phyloP scores from a whole-genome alignment of 2,888 invertebrate species.

The Marronus borbonicus region DNA sequence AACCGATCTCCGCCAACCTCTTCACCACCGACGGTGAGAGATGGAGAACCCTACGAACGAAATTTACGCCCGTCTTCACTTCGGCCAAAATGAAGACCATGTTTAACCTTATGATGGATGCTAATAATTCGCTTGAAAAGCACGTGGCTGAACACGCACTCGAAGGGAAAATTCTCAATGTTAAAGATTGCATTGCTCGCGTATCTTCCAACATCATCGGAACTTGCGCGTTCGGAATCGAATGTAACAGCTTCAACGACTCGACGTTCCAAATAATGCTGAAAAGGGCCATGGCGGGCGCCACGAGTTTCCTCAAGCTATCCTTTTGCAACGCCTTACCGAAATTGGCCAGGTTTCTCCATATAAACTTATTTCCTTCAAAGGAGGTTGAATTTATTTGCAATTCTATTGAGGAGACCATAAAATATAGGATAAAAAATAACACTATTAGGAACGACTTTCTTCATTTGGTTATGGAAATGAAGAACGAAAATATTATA shows the following conservation, averaged over 20 bases:
- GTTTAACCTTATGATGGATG: constrained; percentile 67
- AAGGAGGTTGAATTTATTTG: background rate
- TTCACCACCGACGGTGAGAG: constrained; percentile 72
- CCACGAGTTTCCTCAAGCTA: constrained; percentile 3
- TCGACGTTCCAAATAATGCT: background rate
- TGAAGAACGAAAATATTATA: constrained; percentile 69
- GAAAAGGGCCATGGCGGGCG: background rate
- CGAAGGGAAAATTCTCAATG: constrained; percentile 67
- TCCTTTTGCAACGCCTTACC: constrained; percentile 24
- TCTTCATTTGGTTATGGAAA: constrained; percentile 42
- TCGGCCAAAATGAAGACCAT: constrained; percentile 78
- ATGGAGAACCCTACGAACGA: constrained; percentile 74
- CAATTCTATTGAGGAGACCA: constrained; percentile 26
- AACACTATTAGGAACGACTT: constrained; percentile 36
- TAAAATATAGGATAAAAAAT: constrained; percentile 33
- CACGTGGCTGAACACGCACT: constrained; percentile 53
- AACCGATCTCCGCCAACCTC: constrained; percentile 73
- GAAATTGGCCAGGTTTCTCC: constrained; percentile 21
- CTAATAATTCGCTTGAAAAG: constrained; percentile 23
- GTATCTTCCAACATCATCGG: constrained; percentile 71
- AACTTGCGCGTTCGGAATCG: constrained; percentile 43
- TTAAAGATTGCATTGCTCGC: constrained; percentile 16
- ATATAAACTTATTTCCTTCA: constrained; percentile 4
- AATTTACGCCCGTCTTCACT: constrained; percentile 78
- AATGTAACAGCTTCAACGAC: constrained; percentile 39